phyloP scores from a whole-genome alignment of 1,140 invertebrate genomes.

The Caenorhabditis latens region DNA sequence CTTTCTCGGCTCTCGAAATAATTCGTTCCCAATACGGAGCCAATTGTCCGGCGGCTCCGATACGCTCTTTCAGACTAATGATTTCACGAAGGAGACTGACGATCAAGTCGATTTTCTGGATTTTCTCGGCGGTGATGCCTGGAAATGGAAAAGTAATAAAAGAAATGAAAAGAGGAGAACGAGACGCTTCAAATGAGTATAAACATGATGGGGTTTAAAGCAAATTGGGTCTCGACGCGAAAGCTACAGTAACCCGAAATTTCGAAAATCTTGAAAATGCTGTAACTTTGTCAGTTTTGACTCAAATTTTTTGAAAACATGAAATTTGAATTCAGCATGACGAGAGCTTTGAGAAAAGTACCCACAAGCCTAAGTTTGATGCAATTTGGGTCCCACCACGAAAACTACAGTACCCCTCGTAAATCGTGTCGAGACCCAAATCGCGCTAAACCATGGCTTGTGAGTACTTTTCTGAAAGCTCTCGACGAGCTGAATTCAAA shows the following conservation, averaged over 20 bases:
- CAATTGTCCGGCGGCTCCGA: slow-evolving; percentile 64
- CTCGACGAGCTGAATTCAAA: background rate
- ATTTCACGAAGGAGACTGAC: slow-evolving; percentile 73
- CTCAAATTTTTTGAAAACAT: too few relatives aligned
- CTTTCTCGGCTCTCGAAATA: slow-evolving; percentile 71
- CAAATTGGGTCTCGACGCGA: background rate
- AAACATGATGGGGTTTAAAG: background rate
- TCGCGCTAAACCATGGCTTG: too few relatives aligned
- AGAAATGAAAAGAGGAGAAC: too few relatives aligned
- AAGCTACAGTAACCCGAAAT: too few relatives aligned
- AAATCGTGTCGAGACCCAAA: too few relatives aligned
- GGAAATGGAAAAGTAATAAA: background rate
- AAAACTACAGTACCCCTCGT: too few relatives aligned
- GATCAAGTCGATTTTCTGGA: slow-evolving; percentile 73
- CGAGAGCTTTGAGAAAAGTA: background rate
- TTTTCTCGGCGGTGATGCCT: slow-evolving; percentile 8
- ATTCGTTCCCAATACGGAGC: slow-evolving; percentile 76
- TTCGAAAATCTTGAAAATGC: too few relatives aligned
- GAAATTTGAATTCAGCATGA: background rate
- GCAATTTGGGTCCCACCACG: slow-evolving; percentile 18
- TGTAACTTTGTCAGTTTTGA: background rate
- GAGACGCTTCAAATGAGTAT: background rate
- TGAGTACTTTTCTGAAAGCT: too few relatives aligned
- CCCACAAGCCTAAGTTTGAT: background rate
- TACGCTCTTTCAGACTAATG: slow-evolving; percentile 67